Base-by-base conservation (phyloP, 2,797 vertebrate species). In the Ceryle rudis region DNA sequence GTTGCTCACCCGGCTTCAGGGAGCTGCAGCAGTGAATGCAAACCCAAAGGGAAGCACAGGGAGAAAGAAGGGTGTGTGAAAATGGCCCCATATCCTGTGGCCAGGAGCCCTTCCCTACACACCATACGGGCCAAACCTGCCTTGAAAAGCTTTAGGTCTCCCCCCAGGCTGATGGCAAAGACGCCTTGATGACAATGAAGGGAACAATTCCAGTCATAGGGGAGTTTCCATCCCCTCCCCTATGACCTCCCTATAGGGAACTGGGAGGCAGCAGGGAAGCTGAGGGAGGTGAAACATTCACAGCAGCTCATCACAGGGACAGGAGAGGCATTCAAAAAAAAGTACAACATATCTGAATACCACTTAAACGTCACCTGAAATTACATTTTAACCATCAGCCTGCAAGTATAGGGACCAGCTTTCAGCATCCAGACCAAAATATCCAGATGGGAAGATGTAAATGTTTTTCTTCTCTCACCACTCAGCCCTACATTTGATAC, bases 331-430 rank as follows among this genome's bases (percentile, higher is more conserved):
- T n/a, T 39, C 22, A 28, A 16, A 49, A 35, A 60, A 41, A 41
- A 60, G 12, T 12, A 49, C 46, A 5, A 49, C 2, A 2, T 21
- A 33, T 4, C 46, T 1, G 0, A 89, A 70, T 0, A 0, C 41
- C n/a, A 52, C 64, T 52, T 87, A 49, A 52, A 86, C 62, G 46
- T 60, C 66, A 69, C 9, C 66, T 54, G 55, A 41, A 78, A 91
- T 35, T 17, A 11, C 44, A 44, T 5, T 61, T 84, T 41, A 22
- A 55, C 19, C 61, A 62, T 31, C 73, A 39, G 42, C 51, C 73
- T 17, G 29, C 8, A 60, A 80, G 11, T 6, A 33, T 0, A 15
- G 70, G 46, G 47, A 64, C 20, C 8, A 44, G 57, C 29, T 74
- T 84, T 61, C 75, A 81, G 78, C 78, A 67, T 25, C 19, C 28